These are phyloP conservation scores for Kryptopterus vitreolus DNA, from an alignment of 2,797 vertebrate species.

Conservation along the genomic window DNA sequence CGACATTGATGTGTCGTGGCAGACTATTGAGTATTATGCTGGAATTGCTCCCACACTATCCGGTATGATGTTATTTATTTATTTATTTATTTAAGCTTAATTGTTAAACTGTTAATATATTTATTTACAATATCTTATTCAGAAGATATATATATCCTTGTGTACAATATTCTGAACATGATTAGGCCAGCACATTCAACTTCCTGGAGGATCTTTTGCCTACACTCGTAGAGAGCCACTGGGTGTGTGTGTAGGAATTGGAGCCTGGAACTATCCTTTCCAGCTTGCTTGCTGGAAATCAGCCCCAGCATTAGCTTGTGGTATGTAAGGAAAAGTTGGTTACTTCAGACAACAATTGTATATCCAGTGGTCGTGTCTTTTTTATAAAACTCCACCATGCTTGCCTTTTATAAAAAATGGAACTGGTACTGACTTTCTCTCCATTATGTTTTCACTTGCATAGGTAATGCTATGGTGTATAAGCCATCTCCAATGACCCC, in stretches of 20 bases:
- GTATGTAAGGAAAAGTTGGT: constrained; percentile 64
- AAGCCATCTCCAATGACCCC: constrained; percentile 95
- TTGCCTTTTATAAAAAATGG: background rate
- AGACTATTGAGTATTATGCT: constrained; percentile 89
- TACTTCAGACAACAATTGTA: background rate
- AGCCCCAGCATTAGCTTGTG: constrained; percentile 91
- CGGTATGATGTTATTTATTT: too few relatives aligned
- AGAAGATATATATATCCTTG: background rate
- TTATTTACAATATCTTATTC: background rate
- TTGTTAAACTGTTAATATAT: background rate
- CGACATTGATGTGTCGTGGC: constrained; percentile 86
- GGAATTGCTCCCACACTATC: constrained; percentile 86
- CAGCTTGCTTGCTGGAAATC: constrained; percentile 89
- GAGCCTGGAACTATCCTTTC: constrained; percentile 96
- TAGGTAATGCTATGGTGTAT: constrained; percentile 94
- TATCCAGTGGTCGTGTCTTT: background rate
- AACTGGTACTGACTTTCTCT: background rate
- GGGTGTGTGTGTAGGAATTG: constrained; percentile 92
- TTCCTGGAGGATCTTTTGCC: constrained; percentile 86
- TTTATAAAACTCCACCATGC: background rate
- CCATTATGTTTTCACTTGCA: background rate
- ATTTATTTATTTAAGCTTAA: constrained; percentile 9
- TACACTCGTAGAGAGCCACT: constrained; percentile 92
- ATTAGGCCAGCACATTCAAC: constrained; percentile 90
- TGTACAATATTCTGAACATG: background rate